Base-by-base conservation (phyloP, 1,140 invertebrate species). In the Macrobrachium rosenbergii region DNA sequence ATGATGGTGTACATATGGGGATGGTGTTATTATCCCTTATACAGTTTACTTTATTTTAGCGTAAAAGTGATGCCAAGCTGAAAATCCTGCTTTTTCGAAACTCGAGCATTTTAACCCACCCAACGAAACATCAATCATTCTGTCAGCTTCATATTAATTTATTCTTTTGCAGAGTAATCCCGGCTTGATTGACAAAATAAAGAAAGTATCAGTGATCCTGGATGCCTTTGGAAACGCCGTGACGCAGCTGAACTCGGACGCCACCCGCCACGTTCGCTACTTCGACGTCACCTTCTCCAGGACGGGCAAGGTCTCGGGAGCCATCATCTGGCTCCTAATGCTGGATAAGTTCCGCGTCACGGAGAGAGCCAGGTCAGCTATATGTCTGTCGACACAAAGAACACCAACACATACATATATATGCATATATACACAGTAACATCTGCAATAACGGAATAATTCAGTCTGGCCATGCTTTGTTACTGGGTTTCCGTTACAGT, bases 261-360 rank as follows among this genome's bases (percentile, higher is more conserved):
- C 97, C 1, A 98, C 97, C 5, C 93, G 97, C 90, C 96, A 96
- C 91, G 94, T 97, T 23, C 93, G 97, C 81, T 96, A 97, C 92
- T 94, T 96, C 8, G 96, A 97, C 91, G 93, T 97, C 83, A 97
- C 96, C 12, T 98, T 95, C 91, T 96, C 96, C 19, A 94, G 94
- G 88, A 96, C 95, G 23, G 96, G 96, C 21, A 97, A 97, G 94
- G 93, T 96, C 83, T 96, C 96, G 89, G 95, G 96, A 43, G 97
- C 95, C 1, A 95, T 97, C 90, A 96, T 98, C 90, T 96, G 95
- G 92, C 92, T 97, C 76, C 96, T 97, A 91, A 95, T 97, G 91
- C 92, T 98, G 88, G 97, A 98, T 91, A 98, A 98, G 90, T 96
- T 95, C 92, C 93, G 97, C 69, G 94, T 98, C 75, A 97, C 97